Conservation (phyloP, 2,113 vertebrate genomes). For the Spilogale gracilis region DNA sequence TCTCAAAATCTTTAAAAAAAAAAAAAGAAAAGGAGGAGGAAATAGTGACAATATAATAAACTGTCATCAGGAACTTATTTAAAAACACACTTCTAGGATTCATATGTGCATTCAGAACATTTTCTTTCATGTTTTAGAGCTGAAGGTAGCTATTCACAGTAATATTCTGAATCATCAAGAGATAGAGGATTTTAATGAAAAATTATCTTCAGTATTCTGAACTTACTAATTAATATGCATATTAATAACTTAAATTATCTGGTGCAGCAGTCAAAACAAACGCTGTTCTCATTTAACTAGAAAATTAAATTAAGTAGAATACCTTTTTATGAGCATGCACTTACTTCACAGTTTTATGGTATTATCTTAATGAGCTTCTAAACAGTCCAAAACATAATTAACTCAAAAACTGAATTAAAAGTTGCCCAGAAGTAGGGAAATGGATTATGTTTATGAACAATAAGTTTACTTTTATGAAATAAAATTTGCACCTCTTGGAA, state of each 20-base stretch:
- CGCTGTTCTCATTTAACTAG: background rate
- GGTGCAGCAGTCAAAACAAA: background rate
- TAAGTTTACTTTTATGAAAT: constrained; percentile 42
- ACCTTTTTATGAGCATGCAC: background rate
- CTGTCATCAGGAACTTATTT: constrained; percentile 26
- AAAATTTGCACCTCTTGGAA: background rate
- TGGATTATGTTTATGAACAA: constrained; percentile 16
- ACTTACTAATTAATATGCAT: constrained; percentile 12
- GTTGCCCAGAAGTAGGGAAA: background rate
- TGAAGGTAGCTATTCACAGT: background rate
- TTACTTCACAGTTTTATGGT: constrained; percentile 39
- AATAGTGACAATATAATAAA: background rate
- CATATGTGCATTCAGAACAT: background rate
- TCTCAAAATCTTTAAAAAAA: background rate
- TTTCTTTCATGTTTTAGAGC: constrained; percentile 43
- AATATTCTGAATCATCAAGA: constrained; percentile 40
- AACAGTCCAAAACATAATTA: constrained; percentile 9
- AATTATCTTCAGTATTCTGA: constrained; percentile 30
- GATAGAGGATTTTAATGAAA: constrained; percentile 52
- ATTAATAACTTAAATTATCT: constrained; percentile 32
- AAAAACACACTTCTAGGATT: background rate
- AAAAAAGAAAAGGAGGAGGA: constrained; percentile 25
- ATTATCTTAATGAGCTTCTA: background rate
- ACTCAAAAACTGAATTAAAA: constrained; percentile 14
- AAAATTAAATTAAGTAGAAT: constrained; percentile 52